Percentiles rank a stretch among this genome's conserved stretches.
Conservation (phyloP, 2,888 invertebrate species). For the Brachyopa scutellaris region DNA sequence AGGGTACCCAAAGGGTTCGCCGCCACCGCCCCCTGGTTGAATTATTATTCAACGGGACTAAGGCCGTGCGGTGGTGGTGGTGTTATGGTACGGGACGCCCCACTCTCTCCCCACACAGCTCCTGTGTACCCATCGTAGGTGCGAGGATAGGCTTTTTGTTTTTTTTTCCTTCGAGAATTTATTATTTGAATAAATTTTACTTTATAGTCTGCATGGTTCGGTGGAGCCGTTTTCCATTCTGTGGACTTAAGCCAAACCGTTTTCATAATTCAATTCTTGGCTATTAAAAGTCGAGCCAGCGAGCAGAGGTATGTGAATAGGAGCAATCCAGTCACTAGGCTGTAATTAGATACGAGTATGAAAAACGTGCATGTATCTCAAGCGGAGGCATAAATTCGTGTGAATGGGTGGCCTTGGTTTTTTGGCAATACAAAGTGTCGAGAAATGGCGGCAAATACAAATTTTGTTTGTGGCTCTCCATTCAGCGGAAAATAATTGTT, state of each 20-base stretch:
- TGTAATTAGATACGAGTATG: conserved; percentile 35
- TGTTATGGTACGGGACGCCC: too few relatives aligned
- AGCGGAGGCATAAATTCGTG: conserved; percentile 40
- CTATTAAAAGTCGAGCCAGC: conserved; percentile 42
- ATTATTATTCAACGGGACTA: conserved; percentile 56
- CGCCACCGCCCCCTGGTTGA: conserved; percentile 35
- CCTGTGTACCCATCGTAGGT: conserved; percentile 11
- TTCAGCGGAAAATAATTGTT: neutral
- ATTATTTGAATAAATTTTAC: conserved; percentile 62
- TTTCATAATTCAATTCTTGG: conserved; percentile 67
- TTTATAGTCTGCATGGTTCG: conserved; percentile 32
- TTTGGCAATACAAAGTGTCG: conserved; percentile 1
- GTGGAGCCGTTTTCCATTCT: conserved; percentile 13
- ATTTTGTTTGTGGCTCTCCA: neutral
- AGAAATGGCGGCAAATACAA: conserved; percentile 22
- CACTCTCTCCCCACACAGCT: neutral
- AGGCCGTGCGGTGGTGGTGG: conserved; percentile 7
- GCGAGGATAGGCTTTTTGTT: conserved; percentile 20
- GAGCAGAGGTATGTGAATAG: neutral
- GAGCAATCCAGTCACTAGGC: conserved; percentile 4
- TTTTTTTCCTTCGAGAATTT: conserved; percentile 34
- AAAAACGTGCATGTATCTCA: conserved; percentile 18
- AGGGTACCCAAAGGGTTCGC: conserved; percentile 46
- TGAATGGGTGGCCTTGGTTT: conserved; percentile 21
- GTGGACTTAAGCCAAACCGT: conserved; percentile 45